These are phyloP conservation scores for Bagarius yarrelli DNA, from an alignment of 2,113 vertebrate genomes.

Conservation along the genomic window DNA sequence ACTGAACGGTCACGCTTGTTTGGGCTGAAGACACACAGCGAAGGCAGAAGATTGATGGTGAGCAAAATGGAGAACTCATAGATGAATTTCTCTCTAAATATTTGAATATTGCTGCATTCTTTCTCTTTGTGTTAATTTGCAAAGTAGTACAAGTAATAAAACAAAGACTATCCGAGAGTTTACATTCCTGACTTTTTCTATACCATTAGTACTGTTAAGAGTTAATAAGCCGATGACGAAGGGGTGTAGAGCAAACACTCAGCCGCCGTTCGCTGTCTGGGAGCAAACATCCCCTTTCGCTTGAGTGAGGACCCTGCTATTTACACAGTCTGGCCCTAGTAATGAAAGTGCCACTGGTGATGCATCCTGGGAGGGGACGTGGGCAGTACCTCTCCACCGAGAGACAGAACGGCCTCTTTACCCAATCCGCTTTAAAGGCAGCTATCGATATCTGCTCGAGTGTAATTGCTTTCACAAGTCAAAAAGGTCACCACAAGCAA, in stretches of 20 bases:
- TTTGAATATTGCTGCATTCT: neutral
- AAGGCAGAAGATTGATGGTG: neutral
- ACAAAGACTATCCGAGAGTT: neutral
- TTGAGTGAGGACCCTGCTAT: constrained; percentile 71
- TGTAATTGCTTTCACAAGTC: constrained; percentile 7
- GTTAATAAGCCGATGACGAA: constrained; percentile 49
- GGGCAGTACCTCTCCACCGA: constrained; percentile 5
- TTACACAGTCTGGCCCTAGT: constrained; percentile 68
- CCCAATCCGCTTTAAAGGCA: neutral
- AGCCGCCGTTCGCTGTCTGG: constrained; percentile 58
- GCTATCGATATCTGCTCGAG: constrained; percentile 21
- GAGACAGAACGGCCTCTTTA: constrained; percentile 4
- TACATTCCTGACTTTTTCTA: neutral
- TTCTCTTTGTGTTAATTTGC: neutral
- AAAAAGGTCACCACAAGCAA: constrained; percentile 16
- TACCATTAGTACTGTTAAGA: constrained; percentile 43
- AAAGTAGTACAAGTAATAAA: neutral
- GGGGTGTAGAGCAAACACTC: constrained; percentile 61
- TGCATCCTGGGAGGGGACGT: constrained; percentile 12
- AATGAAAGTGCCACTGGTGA: constrained; percentile 61
- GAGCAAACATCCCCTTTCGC: constrained; percentile 70
- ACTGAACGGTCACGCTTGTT: neutral
- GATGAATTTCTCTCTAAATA: neutral
- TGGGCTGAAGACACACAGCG: neutral
- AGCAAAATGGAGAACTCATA: neutral